Base-by-base conservation (phyloP, 2,888 invertebrate genomes). In the Drosophila mimetica region DNA sequence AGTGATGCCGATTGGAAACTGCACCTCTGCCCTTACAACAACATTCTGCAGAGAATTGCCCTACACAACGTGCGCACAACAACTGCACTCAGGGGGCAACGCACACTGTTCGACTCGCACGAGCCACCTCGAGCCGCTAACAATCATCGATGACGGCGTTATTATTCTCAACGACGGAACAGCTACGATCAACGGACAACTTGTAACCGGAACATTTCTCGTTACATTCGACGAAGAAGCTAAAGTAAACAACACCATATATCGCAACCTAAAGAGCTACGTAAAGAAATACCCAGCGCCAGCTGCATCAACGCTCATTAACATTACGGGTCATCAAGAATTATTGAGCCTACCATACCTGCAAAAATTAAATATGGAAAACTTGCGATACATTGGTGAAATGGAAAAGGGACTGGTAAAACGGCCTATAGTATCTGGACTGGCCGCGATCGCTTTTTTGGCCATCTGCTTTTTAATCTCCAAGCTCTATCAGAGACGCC, bases 51-150 rank as follows among this genome's bases (percentile, higher is more conserved):
- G 25, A 25, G 22, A 22, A 44, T 2, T 25, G 9, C 13, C 20
- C 20, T 41, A 22, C 7, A 41, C 42, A n/a, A 42, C 42, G 6
- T 42, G 22, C 42, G 22, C 42, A 42, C 42, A 41, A 2, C 13
- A 41, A 41, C 41, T 41, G 4, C 13, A 41, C 41, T 41, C 41
- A 18, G 42, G 42, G 13, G 42, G 22, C 22, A 41, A 41, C 41
- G 22, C 22, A 42, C 41, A 42, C 39, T 42, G 41, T n/a, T 25
- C 25, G 32, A 34, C 32, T 32, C 20, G 18, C 47, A 47, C 47
- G 18, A 47, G 32, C 18, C 18, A 39, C 37, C 18, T 39, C 3
- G 4, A 13, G 32, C 32, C 32, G 32, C 32, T 32, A 32, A 32
- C 8, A 8, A 8, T 25, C 32, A 32, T 13, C 32, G 13, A 32